phyloP scores from a whole-genome alignment of 2,797 vertebrate species.

The Centropyge bicolor region DNA sequence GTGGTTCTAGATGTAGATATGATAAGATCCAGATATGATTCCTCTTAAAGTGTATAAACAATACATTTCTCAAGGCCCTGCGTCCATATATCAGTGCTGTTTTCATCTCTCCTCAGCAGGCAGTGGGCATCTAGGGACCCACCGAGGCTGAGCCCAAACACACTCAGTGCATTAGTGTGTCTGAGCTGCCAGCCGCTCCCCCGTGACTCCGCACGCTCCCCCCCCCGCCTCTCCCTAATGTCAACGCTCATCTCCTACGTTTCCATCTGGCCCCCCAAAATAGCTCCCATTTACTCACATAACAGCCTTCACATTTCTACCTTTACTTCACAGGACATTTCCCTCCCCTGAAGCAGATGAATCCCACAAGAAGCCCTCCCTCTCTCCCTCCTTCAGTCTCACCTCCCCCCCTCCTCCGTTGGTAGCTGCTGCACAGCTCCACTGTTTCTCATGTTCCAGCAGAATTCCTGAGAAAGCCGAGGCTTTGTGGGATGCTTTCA shows the following conservation, averaged over 20 bases:
- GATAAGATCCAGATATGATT: not conserved
- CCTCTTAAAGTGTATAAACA: not conserved
- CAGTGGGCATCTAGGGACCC: constrained; percentile 39
- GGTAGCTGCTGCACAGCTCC: constrained; percentile 59
- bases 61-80: not conserved
- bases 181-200: constrained; percentile 61
- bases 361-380: constrained; percentile 69
- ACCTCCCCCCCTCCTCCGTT: constrained; percentile 18
- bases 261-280: constrained; percentile 78
- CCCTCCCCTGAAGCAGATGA: constrained; percentile 71
- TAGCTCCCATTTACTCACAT: constrained; percentile 85
- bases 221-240: constrained; percentile 71
- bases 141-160: constrained; percentile 53
- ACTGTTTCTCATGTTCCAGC: constrained; percentile 71
- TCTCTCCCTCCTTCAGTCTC: not conserved
- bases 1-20: not conserved
- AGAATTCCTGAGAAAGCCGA: constrained; percentile 77
- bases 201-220: constrained; percentile 57
- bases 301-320: constrained; percentile 77
- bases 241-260: constrained; percentile 73
- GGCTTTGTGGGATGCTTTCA: constrained; percentile 79
- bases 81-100: not conserved
- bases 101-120: constrained; percentile 40
- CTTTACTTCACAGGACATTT: constrained; percentile 80
- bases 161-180: constrained; percentile 74